Percentiles rank a stretch among this genome's conserved stretches.
phyloP scores from a whole-genome alignment of 1,140 invertebrate genomes.

The Drosophila carrolli region DNA sequence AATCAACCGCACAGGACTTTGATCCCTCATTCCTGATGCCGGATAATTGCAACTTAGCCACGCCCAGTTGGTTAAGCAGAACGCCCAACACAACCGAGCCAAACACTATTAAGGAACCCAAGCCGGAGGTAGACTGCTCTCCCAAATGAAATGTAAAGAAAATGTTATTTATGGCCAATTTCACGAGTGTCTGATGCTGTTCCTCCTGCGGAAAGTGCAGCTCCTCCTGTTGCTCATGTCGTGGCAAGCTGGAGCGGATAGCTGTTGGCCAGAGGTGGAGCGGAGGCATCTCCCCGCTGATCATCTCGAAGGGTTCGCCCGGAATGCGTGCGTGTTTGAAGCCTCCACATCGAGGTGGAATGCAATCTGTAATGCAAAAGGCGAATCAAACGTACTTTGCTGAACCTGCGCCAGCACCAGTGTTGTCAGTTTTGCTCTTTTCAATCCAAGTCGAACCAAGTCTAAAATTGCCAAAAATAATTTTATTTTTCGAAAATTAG shows the following conservation, averaged over 20 bases:
- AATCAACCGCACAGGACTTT: constrained; percentile 52
- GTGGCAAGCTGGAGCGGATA: constrained; percentile 34
- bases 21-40: constrained; percentile 39
- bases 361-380: constrained; percentile 82
- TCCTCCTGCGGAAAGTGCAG: constrained; percentile 27
- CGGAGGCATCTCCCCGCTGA: constrained; percentile 1
- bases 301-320: constrained; percentile 13
- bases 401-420: constrained; percentile 27
- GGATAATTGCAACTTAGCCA: constrained; percentile 80
- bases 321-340: constrained; percentile 50
- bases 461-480: too few species aligned
- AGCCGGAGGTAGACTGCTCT: constrained; percentile 29
- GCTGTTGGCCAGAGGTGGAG: constrained; percentile 7
- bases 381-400: constrained; percentile 65
- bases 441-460: not conserved
- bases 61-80: constrained; percentile 75
- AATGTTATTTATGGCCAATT: constrained; percentile 84
- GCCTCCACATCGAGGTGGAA: constrained; percentile 44
- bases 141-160: constrained; percentile 83
- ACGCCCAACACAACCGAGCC: constrained; percentile 39
- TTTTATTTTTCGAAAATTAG: too few species aligned
- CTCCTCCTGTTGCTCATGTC: constrained; percentile 56
- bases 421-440: not conserved
- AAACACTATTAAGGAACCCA: constrained; percentile 54
- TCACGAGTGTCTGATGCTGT: constrained; percentile 75